Base-by-base conservation (phyloP, 2,113 vertebrate species). In the Turdus rufiventris region DNA sequence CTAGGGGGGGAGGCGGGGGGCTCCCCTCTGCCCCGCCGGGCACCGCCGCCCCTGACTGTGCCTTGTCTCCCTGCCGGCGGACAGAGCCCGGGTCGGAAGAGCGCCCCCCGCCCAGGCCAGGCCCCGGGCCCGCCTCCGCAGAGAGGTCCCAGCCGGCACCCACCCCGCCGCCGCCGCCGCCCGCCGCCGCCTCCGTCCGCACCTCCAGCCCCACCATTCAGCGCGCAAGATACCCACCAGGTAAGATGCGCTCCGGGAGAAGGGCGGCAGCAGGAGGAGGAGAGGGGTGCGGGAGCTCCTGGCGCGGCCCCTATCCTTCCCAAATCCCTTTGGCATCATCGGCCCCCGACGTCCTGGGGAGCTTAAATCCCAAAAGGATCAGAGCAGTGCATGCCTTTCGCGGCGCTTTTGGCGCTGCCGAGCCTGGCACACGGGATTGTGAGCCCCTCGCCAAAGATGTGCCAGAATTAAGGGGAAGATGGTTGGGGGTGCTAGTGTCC, bases 181-280 rank as follows among this genome's bases (percentile, higher is more conserved):
- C 95, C 96, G 97, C 97, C 79, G 93, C 97, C 85, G 96, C 97
- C n/a, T 76, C 97, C 95, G 98, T 97, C 97, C 98, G 98, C 98
- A 98, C 98, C 96, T 98, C 98, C 96, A 97, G 96, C 97, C 97
- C 97, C 99, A 99, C 98, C 98, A 99, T 99, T 99, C 99, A 99
- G 98, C 99, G 98, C 98, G 98, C 98, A 98, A 98, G 98, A 98
- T 98, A 98, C 94, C 98, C 98, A 98, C 98, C 98, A 99, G 99
- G 99, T 99, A 98, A 84, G 96, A 33, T 47, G 70, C 71, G 76
- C 47, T 34, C 40, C 16, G 62, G 45, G 65, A 29, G 8, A 51
- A 36, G 18, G 34, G 31, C 47, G 5, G 42, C 5, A 18, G 18
- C 34, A 6, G 38, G 6, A 18, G 21, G 40, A 6, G 9, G 29